phyloP scores from a whole-genome alignment of 2,888 invertebrate genomes.

The Tridacna gigas region DNA sequence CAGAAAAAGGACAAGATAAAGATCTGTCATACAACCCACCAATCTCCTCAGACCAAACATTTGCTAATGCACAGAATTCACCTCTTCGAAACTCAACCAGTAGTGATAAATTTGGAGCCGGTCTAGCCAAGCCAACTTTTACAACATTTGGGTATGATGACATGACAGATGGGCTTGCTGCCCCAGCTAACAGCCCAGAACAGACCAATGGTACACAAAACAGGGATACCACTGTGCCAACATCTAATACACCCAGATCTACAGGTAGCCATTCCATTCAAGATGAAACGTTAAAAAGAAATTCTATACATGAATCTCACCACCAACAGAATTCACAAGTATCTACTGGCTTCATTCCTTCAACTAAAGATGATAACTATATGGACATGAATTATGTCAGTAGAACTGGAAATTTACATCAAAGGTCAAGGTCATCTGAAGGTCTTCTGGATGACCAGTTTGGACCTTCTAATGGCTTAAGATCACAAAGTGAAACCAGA shows the following conservation, averaged over 20 bases:
- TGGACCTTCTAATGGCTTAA: background rate
- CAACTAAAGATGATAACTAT: conserved; percentile 53
- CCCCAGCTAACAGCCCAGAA: conserved; percentile 41
- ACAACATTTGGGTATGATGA: conserved; percentile 71
- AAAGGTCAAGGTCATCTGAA: conserved; percentile 58
- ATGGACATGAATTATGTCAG: conserved; percentile 46
- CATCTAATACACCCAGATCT: conserved; percentile 36
- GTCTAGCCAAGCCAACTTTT: conserved; percentile 65
- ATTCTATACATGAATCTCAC: conserved; percentile 8
- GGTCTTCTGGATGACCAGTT: conserved; percentile 36
- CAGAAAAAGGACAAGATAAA: background rate
- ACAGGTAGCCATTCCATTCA: conserved; percentile 31
- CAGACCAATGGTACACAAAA: background rate
- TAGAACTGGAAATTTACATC: conserved; percentile 30
- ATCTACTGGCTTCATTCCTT: conserved; percentile 54
- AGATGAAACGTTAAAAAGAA: conserved; percentile 21
- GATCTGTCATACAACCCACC: conserved; percentile 1
- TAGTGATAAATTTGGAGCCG: conserved; percentile 54
- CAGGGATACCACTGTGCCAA: conserved; percentile 24
- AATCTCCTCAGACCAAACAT: background rate
- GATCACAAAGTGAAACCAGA: background rate
- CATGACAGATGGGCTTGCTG: conserved; percentile 16
- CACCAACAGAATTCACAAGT: conserved; percentile 45
- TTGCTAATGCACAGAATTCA: conserved; percentile 4
- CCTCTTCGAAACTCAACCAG: conserved; percentile 45